Evolutionary conservation across 1,140 invertebrate genomes (phyloP).

Genomic region (Ladona fulva): DNA sequence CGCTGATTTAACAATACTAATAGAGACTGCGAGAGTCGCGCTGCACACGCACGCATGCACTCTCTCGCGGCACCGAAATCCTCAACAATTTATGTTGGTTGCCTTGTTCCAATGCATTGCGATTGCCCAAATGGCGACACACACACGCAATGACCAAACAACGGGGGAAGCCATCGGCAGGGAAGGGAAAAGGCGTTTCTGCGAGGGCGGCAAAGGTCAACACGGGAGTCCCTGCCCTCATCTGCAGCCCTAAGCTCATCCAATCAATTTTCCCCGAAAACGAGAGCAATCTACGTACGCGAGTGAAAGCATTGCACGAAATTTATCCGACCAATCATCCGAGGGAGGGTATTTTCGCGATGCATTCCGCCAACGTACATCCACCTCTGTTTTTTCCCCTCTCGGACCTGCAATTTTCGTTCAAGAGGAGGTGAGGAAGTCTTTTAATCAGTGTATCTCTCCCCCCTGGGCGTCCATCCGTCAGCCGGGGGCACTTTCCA

Average conservation of each 20-base stretch:
- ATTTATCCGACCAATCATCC: not conserved
- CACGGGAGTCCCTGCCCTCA: not conserved
- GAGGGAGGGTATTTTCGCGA: too few relatives aligned
- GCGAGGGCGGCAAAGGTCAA: not conserved
- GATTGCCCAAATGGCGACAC: not conserved
- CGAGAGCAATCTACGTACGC: not conserved
- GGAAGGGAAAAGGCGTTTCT: not conserved
- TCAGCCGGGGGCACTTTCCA: too few relatives aligned
- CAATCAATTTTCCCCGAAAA: slow-evolving; percentile 2
- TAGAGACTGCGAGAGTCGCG: too few relatives aligned
- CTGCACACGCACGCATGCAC: too few relatives aligned
- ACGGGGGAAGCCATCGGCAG: not conserved
- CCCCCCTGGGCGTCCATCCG: too few relatives aligned
- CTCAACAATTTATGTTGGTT: not conserved
- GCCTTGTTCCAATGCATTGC: not conserved
- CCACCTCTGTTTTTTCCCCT: not conserved
- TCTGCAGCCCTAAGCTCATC: not conserved
- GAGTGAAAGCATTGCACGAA: not conserved
- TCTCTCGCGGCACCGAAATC: too few relatives aligned
- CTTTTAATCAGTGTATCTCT: not conserved
- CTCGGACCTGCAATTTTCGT: not conserved
- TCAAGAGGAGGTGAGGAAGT: not conserved
- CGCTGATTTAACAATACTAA: too few relatives aligned
- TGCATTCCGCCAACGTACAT: not conserved
- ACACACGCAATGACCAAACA: not conserved